A percentile compares a stretch with the other conserved stretches of the same genome.
These are phyloP conservation scores for Idaea biselata DNA, from an alignment of 2,888 invertebrate genomes.

Conservation along the genomic window DNA sequence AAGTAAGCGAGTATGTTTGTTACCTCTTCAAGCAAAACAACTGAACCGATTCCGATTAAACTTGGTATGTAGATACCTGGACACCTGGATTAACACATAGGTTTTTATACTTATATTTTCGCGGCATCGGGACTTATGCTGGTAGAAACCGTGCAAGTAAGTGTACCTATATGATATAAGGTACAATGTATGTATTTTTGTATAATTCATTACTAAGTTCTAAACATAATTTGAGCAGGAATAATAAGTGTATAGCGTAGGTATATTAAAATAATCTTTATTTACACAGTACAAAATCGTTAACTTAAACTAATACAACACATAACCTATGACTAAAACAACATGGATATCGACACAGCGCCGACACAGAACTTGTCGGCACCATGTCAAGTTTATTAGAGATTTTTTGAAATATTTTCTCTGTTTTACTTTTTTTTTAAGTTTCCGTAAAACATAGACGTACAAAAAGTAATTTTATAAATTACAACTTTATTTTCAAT, in stretches of 20 bases:
- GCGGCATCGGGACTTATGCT: too few relatives aligned
- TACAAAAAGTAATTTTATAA: background rate
- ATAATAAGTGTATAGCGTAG: background rate
- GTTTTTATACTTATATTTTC: too few relatives aligned
- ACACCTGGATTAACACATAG: too few relatives aligned
- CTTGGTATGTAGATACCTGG: too few relatives aligned
- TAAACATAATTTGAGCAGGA: background rate
- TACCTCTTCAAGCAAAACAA: too few relatives aligned
- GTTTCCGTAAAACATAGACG: background rate
- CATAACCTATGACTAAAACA: constrained; percentile 63
- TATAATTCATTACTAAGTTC: too few relatives aligned
- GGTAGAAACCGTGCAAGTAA: too few relatives aligned
- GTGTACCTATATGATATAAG: too few relatives aligned
- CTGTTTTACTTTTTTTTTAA: too few relatives aligned
- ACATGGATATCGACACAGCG: constrained; percentile 64
- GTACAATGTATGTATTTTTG: too few relatives aligned
- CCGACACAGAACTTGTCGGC: constrained; percentile 51
- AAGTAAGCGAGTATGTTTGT: too few relatives aligned
- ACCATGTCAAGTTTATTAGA: constrained; percentile 59
- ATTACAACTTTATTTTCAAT: background rate
- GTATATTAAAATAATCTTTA: constrained; percentile 48
- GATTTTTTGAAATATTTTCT: constrained; percentile 53
- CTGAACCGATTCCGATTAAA: too few relatives aligned
- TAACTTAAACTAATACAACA: constrained; percentile 52
- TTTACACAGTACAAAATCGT: constrained; percentile 59